Evolutionary conservation across 2,888 invertebrate genomes (phyloP), one percentile per base, ranked within the genome.

Genomic region (Drosophila imparisetae): DNA sequence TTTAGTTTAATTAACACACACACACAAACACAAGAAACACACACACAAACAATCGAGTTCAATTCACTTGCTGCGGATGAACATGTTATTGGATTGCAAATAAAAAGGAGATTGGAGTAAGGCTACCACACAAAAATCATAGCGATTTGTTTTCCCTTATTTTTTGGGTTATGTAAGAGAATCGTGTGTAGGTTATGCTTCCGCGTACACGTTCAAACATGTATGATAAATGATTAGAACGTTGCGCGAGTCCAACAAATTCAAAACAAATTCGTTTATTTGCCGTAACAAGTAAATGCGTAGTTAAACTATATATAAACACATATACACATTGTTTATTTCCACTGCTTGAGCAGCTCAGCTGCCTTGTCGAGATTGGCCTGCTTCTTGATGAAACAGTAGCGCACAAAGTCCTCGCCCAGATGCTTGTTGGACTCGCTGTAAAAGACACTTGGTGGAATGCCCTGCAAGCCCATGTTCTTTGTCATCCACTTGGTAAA

Each of bases 401-500:
- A 98, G 58, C 99, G 94, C 0, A 98, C 96, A 91, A 95, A 97
- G 92, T 97, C 95, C 92, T 98, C 97, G 0, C 95, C 98, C 8
- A 98, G 93, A 66, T 94, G 92, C 92, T 98, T 98, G 93, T 99
- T 95, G 11, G 93, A 94, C 7, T 94, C 94, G 24, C 96, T 95
- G 93, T 99, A 99, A 94, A 99, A 99, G 0, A 98, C 98, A 52
- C 97, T 96, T 0, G 98, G 97, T 2, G 99, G 99, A 78, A 99
- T 99, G 13, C 97, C 96, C 82, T 98, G 96, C 24, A 99, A 94
- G 50, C 98, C 98, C 85, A 97, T 95, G 89, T 98, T 97, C 91
- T 97, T 98, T 1, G 97, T 97, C 95, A 99, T 96, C 97, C 98
- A 99, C 93, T 98, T 97, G 0, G 98, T 98, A 93, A 99, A 99